Base-by-base conservation (phyloP, 2,797 vertebrate genomes). In the Siniperca obscura region DNA sequence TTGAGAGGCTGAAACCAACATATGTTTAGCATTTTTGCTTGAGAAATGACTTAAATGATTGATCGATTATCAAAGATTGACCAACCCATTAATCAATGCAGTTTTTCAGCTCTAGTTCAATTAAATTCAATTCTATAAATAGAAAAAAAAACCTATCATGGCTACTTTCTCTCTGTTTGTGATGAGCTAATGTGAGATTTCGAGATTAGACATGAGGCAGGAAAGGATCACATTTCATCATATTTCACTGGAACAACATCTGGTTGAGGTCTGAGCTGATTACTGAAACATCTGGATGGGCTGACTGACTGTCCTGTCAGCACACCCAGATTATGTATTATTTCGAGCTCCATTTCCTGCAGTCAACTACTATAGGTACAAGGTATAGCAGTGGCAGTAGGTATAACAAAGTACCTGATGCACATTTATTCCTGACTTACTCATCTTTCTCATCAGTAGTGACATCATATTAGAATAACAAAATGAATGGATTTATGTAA, bases 231-330 rank as follows among this genome's bases (percentile, higher is more conserved):
- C 65, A 79, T 91, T 91, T 92, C 79, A 88, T 92, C 83, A 86
- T 88, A 85, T 89, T 89, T 91, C 76, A 86, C 53, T 77, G 75
- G 74, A 76, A 55, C 76, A 90, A 86, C 92, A 93, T 93, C 92
- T 93, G 93, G 82, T 88, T 78, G 53, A 83, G 72, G 89, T 91
- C 87, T 89, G 86, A 91, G 86, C 90, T 91, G 93, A 94, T 94
- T 92, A 91, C 80, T 42, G 57, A 73, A 90, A 91, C 93, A 94
- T 93, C 91, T 94, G 92, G 92, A 90, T 59, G 55, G 78, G 78
- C 84, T 69, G 88, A 74, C 50, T 68, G 81, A 67, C 78, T 66
- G 80, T 74, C 78, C 76, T 77, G 74, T 85, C 82, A 70, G 70
- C 53, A 70, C 74, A 44, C n/a, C 38, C 80, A 87, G 86, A 92